Conservation (phyloP, 1,140 invertebrate genomes). For the Drosophila punjabiensis region DNA sequence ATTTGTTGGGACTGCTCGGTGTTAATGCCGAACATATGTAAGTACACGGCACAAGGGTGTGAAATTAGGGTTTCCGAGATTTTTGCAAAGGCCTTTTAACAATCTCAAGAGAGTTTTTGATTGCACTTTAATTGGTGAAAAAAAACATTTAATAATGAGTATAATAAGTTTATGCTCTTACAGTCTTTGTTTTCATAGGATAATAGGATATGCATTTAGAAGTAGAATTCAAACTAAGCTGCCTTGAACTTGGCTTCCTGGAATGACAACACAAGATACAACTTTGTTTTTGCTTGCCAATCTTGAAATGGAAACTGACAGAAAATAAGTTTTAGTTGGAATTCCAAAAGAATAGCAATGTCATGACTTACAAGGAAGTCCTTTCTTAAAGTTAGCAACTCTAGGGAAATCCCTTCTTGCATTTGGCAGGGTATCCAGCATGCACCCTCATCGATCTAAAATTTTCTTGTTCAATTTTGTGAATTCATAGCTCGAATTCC, state of each 20-base stretch:
- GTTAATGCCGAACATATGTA: slow-evolving; percentile 37
- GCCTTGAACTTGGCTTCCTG: neutral
- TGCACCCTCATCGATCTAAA: slow-evolving; percentile 2
- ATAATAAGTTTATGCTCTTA: no score
- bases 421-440: slow-evolving; percentile 6
- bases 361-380: neutral
- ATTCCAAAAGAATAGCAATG: neutral
- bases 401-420: no score
- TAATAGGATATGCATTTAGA: no score
- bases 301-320: neutral
- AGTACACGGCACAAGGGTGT: slow-evolving; percentile 12
- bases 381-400: neutral
- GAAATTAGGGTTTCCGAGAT: slow-evolving; percentile 1
- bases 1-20: slow-evolving; percentile 14
- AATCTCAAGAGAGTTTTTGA: neutral
- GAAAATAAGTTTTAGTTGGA: neutral
- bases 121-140: neutral
- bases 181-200: neutral
- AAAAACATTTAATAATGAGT: no score
- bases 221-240: neutral
- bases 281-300: no score
- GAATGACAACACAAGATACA: neutral
- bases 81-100: neutral
- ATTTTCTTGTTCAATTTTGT: slow-evolving; percentile 22
- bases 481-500: slow-evolving; percentile 25